These are phyloP conservation scores for Crossaster papposus DNA, from an alignment of 53 echinoderm and acorn worm genomes.

Conservation along the genomic window DNA sequence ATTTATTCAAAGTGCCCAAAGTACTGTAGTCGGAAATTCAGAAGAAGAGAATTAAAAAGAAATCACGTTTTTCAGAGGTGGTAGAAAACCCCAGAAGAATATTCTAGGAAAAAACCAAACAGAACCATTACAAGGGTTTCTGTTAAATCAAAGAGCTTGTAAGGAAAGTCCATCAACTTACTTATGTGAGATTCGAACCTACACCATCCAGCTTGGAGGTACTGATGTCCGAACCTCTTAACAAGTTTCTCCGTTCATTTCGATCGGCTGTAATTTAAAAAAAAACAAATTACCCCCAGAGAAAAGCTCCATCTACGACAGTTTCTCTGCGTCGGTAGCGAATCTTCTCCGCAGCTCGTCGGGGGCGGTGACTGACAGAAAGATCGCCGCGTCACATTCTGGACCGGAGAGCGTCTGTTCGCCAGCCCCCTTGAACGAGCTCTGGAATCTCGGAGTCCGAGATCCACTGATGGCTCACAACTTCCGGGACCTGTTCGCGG, in stretches of 20 bases:
- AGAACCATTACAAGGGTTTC: too few species aligned
- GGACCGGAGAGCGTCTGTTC: background rate
- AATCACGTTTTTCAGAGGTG: too few species aligned
- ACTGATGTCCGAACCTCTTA: background rate
- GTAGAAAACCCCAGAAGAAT: too few species aligned
- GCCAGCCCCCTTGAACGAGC: slow-evolving; percentile 9
- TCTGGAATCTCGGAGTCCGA: slow-evolving; percentile 30
- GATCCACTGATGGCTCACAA: slow-evolving; percentile 67
- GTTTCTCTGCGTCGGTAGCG: background rate
- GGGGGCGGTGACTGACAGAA: background rate
- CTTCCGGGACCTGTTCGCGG: slow-evolving; percentile 35
- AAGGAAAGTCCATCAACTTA: too few species aligned
- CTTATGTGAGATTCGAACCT: too few species aligned
- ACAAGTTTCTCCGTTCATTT: too few species aligned
- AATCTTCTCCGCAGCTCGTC: background rate
- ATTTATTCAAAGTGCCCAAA: too few species aligned
- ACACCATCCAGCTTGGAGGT: background rate
- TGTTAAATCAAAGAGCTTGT: too few species aligned
- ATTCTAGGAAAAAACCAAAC: too few species aligned
- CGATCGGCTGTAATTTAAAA: background rate
- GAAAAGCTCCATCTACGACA: slow-evolving; percentile 38
- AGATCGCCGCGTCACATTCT: background rate
- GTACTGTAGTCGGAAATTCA: too few species aligned
- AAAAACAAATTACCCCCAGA: slow-evolving; percentile 7
- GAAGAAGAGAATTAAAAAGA: too few species aligned